These are phyloP conservation scores for Leistus spinibarbis DNA, from an alignment of 2,888 invertebrate species.

Conservation along the genomic window DNA sequence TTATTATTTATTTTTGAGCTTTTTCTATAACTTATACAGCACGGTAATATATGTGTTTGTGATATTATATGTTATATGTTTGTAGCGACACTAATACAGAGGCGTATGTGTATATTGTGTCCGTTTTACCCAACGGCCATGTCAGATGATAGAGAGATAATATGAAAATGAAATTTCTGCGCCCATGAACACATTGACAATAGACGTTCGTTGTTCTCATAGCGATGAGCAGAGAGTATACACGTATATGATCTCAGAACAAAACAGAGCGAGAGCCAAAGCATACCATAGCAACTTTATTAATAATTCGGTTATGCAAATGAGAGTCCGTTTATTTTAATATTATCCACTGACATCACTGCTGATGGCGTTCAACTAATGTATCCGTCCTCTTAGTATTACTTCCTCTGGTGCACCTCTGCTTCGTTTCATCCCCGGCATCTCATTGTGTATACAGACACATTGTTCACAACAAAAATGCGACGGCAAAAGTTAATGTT, in stretches of 20 bases:
- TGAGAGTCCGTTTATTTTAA: conserved; percentile 25
- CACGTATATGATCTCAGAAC: neutral
- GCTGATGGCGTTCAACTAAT: conserved; percentile 25
- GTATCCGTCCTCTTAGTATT: conserved; percentile 10
- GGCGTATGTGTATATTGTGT: neutral
- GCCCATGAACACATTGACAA: conserved; percentile 12
- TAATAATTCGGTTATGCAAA: conserved; percentile 34
- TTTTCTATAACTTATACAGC: no score
- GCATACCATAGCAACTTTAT: conserved; percentile 9
- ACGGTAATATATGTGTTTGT: no score
- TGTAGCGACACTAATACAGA: neutral
- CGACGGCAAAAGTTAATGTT: neutral
- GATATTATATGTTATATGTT: no score
- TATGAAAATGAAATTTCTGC: conserved; percentile 20
- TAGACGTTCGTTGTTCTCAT: conserved; percentile 1
- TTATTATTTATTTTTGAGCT: no score
- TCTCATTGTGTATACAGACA: neutral
- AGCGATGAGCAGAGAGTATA: neutral
- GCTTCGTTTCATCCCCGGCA: neutral
- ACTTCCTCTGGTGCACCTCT: neutral
- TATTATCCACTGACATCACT: conserved; percentile 4
- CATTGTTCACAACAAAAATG: neutral
- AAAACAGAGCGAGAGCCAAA: neutral
- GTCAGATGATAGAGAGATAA: neutral
- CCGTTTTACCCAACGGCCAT: neutral